Evolutionary conservation across 92 coral and sea anemone genomes (phyloP).

Genomic region (Umimayanthus chanpuru): DNA sequence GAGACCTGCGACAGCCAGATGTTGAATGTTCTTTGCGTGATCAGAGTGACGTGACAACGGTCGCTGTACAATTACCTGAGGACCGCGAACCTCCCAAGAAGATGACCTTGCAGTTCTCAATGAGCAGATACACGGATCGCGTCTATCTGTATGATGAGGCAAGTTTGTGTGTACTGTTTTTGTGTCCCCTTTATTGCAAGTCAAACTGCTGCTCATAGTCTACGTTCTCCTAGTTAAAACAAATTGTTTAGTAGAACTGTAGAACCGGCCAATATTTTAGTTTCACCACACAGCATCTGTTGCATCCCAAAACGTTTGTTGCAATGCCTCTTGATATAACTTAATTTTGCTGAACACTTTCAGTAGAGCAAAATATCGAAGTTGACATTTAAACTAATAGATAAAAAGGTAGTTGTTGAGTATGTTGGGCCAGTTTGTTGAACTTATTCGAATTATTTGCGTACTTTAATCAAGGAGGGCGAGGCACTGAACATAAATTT

Average conservation of each 20-base stretch:
- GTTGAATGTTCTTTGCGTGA: neutral
- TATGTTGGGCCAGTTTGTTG: no score
- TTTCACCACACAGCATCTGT: neutral
- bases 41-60: neutral
- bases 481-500: conserved; percentile 72
- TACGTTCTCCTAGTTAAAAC: neutral
- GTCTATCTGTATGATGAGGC: conserved; percentile 88
- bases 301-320: neutral
- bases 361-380: no score
- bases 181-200: neutral
- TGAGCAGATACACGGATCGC: conserved; percentile 91
- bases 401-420: no score
- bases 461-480: conserved; percentile 54
- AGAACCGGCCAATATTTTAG: neutral
- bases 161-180: neutral
- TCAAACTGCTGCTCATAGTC: neutral
- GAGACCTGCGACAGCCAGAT: neutral
- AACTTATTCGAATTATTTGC: neutral
- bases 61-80: conserved; percentile 17
- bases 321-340: neutral
- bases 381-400: no score
- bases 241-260: neutral
- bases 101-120: conserved; percentile 72
- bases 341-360: no score
- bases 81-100: conserved; percentile 50